Evolutionary conservation across 2,888 invertebrate genomes (phyloP), one percentile per base, ranked within the genome.

Genomic region (Amorpha juglandis): DNA sequence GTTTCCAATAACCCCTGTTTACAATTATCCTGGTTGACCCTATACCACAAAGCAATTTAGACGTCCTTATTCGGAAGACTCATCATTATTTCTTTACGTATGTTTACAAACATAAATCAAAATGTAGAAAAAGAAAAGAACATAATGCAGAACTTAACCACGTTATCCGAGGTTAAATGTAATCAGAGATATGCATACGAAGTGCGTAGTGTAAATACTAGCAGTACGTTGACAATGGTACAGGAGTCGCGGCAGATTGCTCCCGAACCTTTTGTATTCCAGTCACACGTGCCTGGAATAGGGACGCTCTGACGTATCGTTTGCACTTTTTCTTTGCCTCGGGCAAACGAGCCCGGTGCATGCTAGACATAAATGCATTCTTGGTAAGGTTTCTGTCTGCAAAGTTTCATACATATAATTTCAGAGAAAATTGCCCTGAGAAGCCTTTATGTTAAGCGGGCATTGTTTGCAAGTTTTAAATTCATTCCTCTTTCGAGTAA

Each of bases 371-470:
- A 82, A 58, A 79, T 78, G 78, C 80, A 83, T 83, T 80, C 76
- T 81, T 79, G 75, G 69, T 74, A 74, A 74, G 74, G 73, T 76
- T 71, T 76, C 77, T 69, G 83, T 86, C 86, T 84, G 80, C 73
- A 74, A 83, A 86, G 81, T 86, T 86, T 82, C 75, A 80, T 78
- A 79, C 72, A 76, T 78, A 80, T 82, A 81, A 83, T 83, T 81
- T 82, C 71, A 71, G 74, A 76, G 77, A 76, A 81, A 80, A 83
- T 83, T 83, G 79, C 79, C 79, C 74, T 78, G 68, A 71, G 75
- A 77, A 76, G 69, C 73, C 70, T 77, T 77, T 73, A 72, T 69
- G 72, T 74, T 72, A 75, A 75, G 65, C 70, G 70, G 65, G 58
- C 42, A 58, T 58, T 58, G 58, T 58, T 42, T 58, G 74, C 74